These are phyloP conservation scores for Polyploca ridens DNA, from an alignment of 2,888 invertebrate species.

Conservation along the genomic window DNA sequence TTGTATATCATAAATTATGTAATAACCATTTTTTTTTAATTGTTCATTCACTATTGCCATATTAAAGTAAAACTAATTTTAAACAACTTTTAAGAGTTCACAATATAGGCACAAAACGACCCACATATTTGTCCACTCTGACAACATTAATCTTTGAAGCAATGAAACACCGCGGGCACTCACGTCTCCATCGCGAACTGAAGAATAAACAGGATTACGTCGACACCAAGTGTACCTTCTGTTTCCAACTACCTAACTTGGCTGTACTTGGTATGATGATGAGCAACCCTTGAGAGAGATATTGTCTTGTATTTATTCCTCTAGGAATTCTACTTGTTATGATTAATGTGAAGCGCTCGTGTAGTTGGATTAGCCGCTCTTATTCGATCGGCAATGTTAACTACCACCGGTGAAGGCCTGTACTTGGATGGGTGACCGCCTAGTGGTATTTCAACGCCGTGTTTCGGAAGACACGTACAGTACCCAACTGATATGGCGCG, in stretches of 20 bases:
- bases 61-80: no score
- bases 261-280: slow-evolving; percentile 6
- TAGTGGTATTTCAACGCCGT: no score
- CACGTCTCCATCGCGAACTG: slow-evolving; percentile 49
- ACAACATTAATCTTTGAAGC: slow-evolving; percentile 20
- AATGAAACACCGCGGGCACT: slow-evolving; percentile 42
- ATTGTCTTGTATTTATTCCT: not conserved
- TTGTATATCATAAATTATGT: no score
- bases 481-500: no score
- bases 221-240: slow-evolving; percentile 40
- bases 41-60: no score
- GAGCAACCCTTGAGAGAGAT: slow-evolving; percentile 10
- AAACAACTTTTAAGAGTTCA: not conserved
- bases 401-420: no score
- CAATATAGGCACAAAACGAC: not conserved
- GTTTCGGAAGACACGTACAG: no score
- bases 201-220: slow-evolving; percentile 59
- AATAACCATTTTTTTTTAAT: no score
- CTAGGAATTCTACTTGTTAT: not conserved
- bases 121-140: not conserved
- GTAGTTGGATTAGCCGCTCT: no score
- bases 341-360: not conserved
- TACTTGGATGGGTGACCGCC: no score
- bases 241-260: slow-evolving; percentile 26
- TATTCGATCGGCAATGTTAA: no score